phyloP scores from a whole-genome alignment of 1,140 invertebrate genomes.

The Megalonaias nervosa region DNA sequence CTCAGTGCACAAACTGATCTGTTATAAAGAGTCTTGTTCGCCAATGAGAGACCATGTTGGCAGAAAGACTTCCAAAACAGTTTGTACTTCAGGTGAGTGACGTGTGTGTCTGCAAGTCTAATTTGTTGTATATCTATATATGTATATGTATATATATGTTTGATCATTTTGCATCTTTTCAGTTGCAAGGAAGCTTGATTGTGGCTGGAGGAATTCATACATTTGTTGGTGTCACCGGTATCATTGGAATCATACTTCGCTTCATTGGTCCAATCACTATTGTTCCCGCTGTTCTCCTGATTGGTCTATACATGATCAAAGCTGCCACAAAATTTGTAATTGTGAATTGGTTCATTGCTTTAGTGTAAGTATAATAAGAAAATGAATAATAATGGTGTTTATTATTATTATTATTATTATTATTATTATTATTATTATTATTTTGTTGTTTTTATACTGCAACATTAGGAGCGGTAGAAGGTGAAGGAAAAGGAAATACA shows the following conservation, averaged over 20 bases:
- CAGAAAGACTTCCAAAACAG: no score
- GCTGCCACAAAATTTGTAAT: slow-evolving; percentile 58
- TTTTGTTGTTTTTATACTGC: neutral
- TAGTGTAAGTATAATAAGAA: slow-evolving; percentile 43
- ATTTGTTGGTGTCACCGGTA: slow-evolving; percentile 71
- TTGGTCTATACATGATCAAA: slow-evolving; percentile 69
- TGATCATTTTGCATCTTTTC: neutral
- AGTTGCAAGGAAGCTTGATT: slow-evolving; percentile 31
- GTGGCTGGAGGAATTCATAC: slow-evolving; percentile 43
- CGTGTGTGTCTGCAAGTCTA: no score
- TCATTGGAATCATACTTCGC: slow-evolving; percentile 80
- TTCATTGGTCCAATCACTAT: slow-evolving; percentile 74
- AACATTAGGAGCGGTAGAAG: neutral
- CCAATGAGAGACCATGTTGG: no score
- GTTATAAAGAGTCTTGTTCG: no score
- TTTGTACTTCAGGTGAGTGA: no score
- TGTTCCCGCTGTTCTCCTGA: slow-evolving; percentile 68
- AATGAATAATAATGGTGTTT: neutral
- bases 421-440: neutral
- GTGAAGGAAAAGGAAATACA: neutral
- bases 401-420: neutral
- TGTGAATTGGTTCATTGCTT: slow-evolving; percentile 68
- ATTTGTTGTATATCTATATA: no score
- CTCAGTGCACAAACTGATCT: no score
- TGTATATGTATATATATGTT: no score